Evolutionary conservation across 1,140 invertebrate genomes (phyloP).

Genomic region (Cyphomyrmex costatus): DNA sequence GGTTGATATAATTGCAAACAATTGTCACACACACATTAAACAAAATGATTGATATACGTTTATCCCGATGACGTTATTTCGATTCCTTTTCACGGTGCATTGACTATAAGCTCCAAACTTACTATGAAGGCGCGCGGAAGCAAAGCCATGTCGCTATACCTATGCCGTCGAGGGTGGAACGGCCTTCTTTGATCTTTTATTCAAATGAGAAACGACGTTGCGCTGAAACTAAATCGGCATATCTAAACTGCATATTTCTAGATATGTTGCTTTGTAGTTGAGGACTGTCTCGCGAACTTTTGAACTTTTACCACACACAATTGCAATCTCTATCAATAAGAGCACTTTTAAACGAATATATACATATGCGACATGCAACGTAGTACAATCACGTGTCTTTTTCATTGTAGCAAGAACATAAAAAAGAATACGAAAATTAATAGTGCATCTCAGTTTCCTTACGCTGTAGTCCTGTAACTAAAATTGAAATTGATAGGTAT

Average conservation of each 20-base stretch:
- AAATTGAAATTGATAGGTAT: neutral
- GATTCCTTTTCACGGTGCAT: neutral
- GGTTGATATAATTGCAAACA: neutral
- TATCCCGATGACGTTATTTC: neutral
- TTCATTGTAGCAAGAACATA: constrained; percentile 16
- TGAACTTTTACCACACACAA: constrained; percentile 7
- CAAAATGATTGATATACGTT: neutral
- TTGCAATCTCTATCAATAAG: neutral
- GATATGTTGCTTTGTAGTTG: neutral
- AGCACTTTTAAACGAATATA: neutral
- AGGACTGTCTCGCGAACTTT: neutral
- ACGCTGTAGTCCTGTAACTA: neutral
- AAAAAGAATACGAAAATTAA: constrained; percentile 16
- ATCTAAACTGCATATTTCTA: constrained; percentile 21
- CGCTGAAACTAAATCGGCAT: neutral
- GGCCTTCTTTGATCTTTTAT: constrained; percentile 72
- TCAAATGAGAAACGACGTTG: constrained; percentile 8
- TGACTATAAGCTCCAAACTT: neutral
- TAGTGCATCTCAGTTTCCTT: neutral
- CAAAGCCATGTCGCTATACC: neutral
- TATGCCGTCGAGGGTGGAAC: neutral
- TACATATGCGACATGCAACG: too few species aligned
- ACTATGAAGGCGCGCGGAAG: constrained; percentile 7
- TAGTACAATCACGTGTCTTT: neutral
- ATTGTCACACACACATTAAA: neutral